A percentile compares a stretch with the other conserved stretches of the same genome.
Evolutionary conservation across 2,888 invertebrate species (phyloP).

Genomic region (Pseudeuparius sepicola): DNA sequence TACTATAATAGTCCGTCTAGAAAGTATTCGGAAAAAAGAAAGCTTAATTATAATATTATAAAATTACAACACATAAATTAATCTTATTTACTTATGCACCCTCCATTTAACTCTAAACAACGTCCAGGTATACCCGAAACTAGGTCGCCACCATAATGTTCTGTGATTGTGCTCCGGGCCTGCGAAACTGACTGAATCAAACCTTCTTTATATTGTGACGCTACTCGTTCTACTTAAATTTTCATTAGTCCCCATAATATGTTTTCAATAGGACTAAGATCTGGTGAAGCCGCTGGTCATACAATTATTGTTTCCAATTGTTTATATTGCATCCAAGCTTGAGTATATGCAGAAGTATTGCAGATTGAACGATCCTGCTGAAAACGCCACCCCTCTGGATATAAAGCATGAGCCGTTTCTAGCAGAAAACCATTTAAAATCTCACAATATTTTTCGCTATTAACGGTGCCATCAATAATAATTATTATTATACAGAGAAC

Average conservation of each 20-base stretch:
- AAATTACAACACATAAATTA: slow-evolving; percentile 1
- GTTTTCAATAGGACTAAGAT: slow-evolving; percentile 8
- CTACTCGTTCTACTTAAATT: slow-evolving; percentile 5
- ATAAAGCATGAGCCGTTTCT: slow-evolving; percentile 9
- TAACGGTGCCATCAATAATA: slow-evolving; percentile 7
- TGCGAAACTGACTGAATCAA: too few relatives aligned
- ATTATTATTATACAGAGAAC: slow-evolving; percentile 9
- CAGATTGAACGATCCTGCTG: slow-evolving; percentile 13
- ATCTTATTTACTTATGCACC: slow-evolving; percentile 2
- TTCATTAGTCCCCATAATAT: slow-evolving; percentile 6
- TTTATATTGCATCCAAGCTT: slow-evolving; percentile 11
- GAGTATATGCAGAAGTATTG: slow-evolving; percentile 9
- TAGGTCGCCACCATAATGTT: slow-evolving; percentile 2
- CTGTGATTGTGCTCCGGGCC: background rate
- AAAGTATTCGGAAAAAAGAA: too few relatives aligned
- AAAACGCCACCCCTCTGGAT: slow-evolving; percentile 11
- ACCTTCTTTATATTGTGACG: slow-evolving; percentile 4
- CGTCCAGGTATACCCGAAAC: slow-evolving; percentile 2
- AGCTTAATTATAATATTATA: too few relatives aligned
- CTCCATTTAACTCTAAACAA: slow-evolving; percentile 1
- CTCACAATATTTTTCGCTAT: slow-evolving; percentile 6
- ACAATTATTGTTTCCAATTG: slow-evolving; percentile 11
- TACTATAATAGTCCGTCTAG: too few relatives aligned
- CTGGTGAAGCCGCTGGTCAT: slow-evolving; percentile 9
- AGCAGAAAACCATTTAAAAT: slow-evolving; percentile 12